Conservation (phyloP, 2,797 vertebrate genomes). For the Botia almorhae region DNA sequence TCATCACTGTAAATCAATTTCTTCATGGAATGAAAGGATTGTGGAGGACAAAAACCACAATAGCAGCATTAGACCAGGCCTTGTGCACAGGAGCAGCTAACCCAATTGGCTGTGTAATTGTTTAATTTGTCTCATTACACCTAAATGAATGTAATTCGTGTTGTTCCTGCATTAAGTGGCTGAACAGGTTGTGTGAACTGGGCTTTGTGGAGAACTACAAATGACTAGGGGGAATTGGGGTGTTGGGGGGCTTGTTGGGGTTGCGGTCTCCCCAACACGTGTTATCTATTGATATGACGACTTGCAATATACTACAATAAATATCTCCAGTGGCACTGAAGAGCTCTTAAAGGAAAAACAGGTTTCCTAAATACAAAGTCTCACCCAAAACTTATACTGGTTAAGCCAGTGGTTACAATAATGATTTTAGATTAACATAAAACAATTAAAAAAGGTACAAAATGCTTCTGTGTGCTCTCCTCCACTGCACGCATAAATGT, state of each 20-base stretch:
- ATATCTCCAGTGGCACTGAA: not conserved
- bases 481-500: not conserved
- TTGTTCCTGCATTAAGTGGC: constrained; percentile 65
- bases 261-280: not conserved
- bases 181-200: constrained; percentile 46
- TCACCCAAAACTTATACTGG: not conserved
- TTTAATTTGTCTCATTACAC: constrained; percentile 79
- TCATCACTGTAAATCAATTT: constrained; percentile 46
- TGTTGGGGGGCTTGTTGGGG: no score
- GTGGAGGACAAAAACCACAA: constrained; percentile 12
- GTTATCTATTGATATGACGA: constrained; percentile 19
- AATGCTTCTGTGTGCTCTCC: no score
- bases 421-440: no score
- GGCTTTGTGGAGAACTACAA: constrained; percentile 29
- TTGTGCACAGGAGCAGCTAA: constrained; percentile 68
- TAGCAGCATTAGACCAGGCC: constrained; percentile 59
- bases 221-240: not conserved
- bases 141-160: constrained; percentile 73
- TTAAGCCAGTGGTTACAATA: not conserved
- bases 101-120: constrained; percentile 78
- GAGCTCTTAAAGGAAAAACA: not conserved
- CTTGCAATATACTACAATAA: not conserved
- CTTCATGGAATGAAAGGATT: constrained; percentile 31
- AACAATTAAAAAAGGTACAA: no score
- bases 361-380: not conserved